Evolutionary conservation across 2,113 vertebrate species (phyloP).

Genomic region (Paralichthys olivaceus): DNA sequence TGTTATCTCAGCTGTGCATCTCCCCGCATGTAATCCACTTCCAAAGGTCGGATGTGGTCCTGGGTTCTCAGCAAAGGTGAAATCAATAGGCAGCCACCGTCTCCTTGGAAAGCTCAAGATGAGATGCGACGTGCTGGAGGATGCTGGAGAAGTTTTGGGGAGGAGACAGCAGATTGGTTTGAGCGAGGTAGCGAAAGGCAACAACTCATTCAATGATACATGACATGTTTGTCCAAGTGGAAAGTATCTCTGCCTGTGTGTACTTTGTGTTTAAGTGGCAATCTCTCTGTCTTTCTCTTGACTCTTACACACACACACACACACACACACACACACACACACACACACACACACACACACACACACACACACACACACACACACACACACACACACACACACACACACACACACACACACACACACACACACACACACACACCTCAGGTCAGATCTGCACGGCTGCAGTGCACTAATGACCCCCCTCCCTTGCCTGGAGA

Average conservation of each 20-base stretch:
- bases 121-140: conserved; percentile 24
- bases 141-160: conserved; percentile 5
- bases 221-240: conserved; percentile 43
- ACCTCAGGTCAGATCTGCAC: conserved; percentile 41
- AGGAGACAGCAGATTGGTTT: background rate
- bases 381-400: conserved; percentile 32
- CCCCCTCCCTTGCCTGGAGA: conserved; percentile 25
- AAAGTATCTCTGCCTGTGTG: conserved; percentile 43
- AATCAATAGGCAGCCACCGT: conserved; percentile 58
- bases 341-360: conserved; percentile 8
- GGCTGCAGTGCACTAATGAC: conserved; percentile 56
- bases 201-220: conserved; percentile 9
- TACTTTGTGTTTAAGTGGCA: conserved; percentile 27
- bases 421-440: conserved; percentile 21
- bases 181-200: background rate
- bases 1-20: conserved; percentile 43
- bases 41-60: conserved; percentile 58
- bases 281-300: conserved; percentile 11
- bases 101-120: conserved; percentile 28
- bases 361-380: too few relatives aligned
- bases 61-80: conserved; percentile 48
- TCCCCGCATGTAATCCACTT: conserved; percentile 57
- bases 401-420: conserved; percentile 27
- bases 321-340: conserved; percentile 32
- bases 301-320: conserved; percentile 6